Percentiles rank a stretch among this genome's conserved stretches.
Conservation (phyloP, 1,140 invertebrate species). For the Panagrolaimus sp. region DNA sequence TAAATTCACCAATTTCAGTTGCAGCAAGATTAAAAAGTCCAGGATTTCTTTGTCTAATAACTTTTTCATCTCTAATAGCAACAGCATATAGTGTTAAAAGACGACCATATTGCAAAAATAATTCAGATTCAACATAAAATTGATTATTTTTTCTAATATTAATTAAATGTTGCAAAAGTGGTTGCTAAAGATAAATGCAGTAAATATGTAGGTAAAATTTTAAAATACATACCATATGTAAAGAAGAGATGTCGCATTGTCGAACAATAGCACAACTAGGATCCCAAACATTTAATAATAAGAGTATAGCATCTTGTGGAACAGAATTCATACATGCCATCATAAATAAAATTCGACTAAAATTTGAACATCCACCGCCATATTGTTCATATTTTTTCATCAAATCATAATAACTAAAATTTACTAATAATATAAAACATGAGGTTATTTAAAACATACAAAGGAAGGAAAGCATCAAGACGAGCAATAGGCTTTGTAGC, state of each 20-base stretch:
- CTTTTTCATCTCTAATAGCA: not conserved
- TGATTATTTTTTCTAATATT: not conserved
- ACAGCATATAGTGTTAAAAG: not conserved
- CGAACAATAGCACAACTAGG: not conserved
- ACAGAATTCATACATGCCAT: conserved; percentile 6
- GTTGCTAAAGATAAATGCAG: not conserved
- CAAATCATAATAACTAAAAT: conserved; percentile 3
- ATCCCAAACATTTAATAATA: conserved; percentile 1
- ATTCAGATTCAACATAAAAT: not conserved
- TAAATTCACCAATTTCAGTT: not conserved
- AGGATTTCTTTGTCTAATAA: not conserved
- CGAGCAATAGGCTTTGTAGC: not conserved
- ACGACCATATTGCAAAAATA: conserved; percentile 1
- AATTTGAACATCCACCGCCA: conserved; percentile 1
- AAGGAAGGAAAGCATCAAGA: conserved; percentile 6
- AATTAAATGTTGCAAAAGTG: not conserved
- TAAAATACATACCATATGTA: not conserved
- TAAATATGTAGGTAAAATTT: not conserved
- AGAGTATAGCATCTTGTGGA: not conserved
- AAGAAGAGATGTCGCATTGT: not conserved
- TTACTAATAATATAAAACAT: not conserved
- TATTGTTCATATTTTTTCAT: conserved; percentile 10
- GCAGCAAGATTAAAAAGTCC: not conserved
- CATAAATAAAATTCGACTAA: not conserved
- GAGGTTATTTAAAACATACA: not conserved